A percentile compares a stretch with the other conserved stretches of the same genome.
These are phyloP conservation scores for Gambusia yucatana DNA, from an alignment of 2,797 vertebrate species.

Conservation along the genomic window DNA sequence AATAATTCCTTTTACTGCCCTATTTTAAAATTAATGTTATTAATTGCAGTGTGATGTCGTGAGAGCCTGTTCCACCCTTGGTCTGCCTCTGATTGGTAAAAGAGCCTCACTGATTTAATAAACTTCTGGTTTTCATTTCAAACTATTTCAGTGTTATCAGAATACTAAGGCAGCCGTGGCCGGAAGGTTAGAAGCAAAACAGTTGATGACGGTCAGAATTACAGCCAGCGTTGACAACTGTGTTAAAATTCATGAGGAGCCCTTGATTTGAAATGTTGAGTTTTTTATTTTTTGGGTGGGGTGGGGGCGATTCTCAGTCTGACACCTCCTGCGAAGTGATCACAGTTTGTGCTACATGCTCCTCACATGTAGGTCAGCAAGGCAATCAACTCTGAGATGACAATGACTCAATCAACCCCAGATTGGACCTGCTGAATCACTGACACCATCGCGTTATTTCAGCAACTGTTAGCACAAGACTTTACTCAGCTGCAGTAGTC, in stretches of 20 bases:
- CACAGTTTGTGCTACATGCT: background rate
- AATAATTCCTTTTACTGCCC: background rate
- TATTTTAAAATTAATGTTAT: background rate
- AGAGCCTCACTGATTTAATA: background rate
- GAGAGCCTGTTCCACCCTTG: background rate
- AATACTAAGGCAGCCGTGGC: background rate
- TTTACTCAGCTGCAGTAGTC: no score
- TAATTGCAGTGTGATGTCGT: background rate
- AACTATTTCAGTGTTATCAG: conserved; percentile 3
- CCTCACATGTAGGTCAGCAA: background rate
- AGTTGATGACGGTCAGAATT: background rate
- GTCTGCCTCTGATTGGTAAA: background rate
- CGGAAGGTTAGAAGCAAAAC: background rate
- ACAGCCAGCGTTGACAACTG: background rate
- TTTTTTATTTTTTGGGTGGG: background rate
- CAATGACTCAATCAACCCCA: background rate
- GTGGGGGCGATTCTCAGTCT: background rate
- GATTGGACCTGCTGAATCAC: background rate
- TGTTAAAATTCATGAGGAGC: background rate
- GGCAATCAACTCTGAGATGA: background rate
- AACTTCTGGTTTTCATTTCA: background rate
- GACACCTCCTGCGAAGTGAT: background rate
- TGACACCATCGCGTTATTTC: background rate
- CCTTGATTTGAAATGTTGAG: conserved; percentile 2
- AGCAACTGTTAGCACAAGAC: background rate